These are phyloP conservation scores for Empidonax alnorum DNA, from an alignment of 2,113 vertebrate genomes.

Conservation along the genomic window DNA sequence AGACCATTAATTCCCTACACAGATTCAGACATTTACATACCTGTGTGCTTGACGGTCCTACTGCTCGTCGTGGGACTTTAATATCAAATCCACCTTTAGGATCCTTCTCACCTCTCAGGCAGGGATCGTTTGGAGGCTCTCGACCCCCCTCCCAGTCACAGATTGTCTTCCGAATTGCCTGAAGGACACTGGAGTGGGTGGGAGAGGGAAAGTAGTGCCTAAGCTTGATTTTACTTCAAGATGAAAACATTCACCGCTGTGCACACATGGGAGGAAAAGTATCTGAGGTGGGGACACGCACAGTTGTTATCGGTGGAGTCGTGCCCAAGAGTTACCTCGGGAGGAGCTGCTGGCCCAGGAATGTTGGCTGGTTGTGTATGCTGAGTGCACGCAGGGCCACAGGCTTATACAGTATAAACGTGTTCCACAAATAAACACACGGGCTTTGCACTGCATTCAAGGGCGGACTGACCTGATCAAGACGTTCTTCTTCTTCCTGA, in stretches of 20 bases:
- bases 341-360: not conserved
- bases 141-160: conserved; percentile 97
- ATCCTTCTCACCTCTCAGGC: conserved; percentile 96
- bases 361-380: not conserved
- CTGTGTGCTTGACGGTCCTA: conserved; percentile 98
- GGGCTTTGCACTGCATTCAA: not conserved
- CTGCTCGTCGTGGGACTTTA: conserved; percentile 95
- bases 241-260: not conserved
- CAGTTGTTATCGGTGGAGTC: not conserved
- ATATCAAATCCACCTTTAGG: conserved; percentile 99
- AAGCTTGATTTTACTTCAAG: not conserved
- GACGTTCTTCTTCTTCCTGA: conserved; percentile 98
- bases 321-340: not conserved
- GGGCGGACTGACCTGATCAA: conserved; percentile 87
- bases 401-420: not conserved
- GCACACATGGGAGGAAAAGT: not conserved
- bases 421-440: not conserved
- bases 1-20: not conserved
- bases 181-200: conserved; percentile 85
- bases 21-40: conserved; percentile 62
- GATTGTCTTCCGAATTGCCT: conserved; percentile 97
- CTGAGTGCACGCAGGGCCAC: not conserved
- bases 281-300: not conserved
- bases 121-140: conserved; percentile 97
- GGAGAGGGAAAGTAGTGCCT: not conserved